These are phyloP conservation scores for Phengaris alcon DNA, from an alignment of 2,888 invertebrate genomes.

Conservation along the genomic window DNA sequence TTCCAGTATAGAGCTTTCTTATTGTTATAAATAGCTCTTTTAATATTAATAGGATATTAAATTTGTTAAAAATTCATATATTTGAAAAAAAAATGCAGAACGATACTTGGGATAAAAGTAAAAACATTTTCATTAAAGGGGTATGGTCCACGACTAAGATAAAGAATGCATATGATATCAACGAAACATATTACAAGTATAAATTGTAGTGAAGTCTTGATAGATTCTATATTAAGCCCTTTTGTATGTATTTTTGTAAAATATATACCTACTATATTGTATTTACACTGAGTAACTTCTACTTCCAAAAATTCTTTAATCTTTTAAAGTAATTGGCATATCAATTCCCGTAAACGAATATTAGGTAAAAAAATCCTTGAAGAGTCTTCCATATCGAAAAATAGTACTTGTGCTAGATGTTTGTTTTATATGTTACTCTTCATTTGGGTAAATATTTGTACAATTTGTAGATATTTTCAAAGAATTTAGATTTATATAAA, in stretches of 20 bases:
- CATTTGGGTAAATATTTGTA: slow-evolving; percentile 57
- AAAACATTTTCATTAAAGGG: slow-evolving; percentile 28
- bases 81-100: slow-evolving; percentile 39
- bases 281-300: slow-evolving; percentile 71
- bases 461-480: slow-evolving; percentile 40
- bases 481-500: slow-evolving; percentile 30
- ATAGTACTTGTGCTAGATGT: slow-evolving; percentile 69
- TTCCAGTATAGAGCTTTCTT: slow-evolving; percentile 70
- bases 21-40: slow-evolving; percentile 63
- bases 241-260: slow-evolving; percentile 79
- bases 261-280: slow-evolving; percentile 71
- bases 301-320: slow-evolving; percentile 66
- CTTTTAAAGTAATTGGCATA: slow-evolving; percentile 75
- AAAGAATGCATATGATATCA: slow-evolving; percentile 70
- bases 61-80: slow-evolving; percentile 49
- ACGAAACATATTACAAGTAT: slow-evolving; percentile 71
- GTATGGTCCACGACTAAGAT: slow-evolving; percentile 64
- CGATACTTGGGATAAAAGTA: slow-evolving; percentile 34
- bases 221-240: slow-evolving; percentile 61
- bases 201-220: slow-evolving; percentile 58
- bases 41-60: slow-evolving; percentile 42
- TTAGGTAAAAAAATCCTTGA: slow-evolving; percentile 64
- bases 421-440: slow-evolving; percentile 54
- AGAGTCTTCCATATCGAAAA: slow-evolving; percentile 79
- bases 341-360: slow-evolving; percentile 76